Base-by-base conservation (phyloP, 2,797 vertebrate species). In the Pachyuromys duprasi region DNA sequence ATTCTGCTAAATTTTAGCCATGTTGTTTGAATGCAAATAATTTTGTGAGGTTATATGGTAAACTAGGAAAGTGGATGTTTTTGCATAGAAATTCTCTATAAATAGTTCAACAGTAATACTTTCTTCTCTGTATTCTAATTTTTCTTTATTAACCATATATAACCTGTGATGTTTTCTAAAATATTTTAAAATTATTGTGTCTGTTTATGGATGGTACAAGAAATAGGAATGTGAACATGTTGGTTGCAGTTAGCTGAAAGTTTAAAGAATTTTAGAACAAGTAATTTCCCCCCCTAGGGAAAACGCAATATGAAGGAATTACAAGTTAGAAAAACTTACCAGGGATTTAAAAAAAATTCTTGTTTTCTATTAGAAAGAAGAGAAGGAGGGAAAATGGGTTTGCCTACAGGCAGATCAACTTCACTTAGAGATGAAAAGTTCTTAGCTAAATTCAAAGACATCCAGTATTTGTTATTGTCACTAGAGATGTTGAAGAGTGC, bases 351-450 rank as follows among this genome's bases (percentile, higher is more conserved):
- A 17, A 57, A 57, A 57, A 57, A 57, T 26, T n/a, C 8, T 89
- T 93, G 28, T n/a, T 94, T 36, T 39, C 5, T 81, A 4, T 65
- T n/a, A 91, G 60, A 57, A 94, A 94, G 83, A 15, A 67, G 28
- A 31, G 17, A 22, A 45, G 6, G 28, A 95, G 4, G 7, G 80
- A 2, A 94, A 69, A 79, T 75, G 24, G 2, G 15, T 3, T 31
- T 36, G 11, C 20, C 53, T 63, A 22, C 0, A 80, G 53, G 11
- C 8, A 89, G 42, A 55, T 0, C 17, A 72, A 62, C 87, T 81
- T 89, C 55, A 69, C 20, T 70, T 75, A 24, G 57, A 20, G 69
- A 14, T 33, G 69, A 49, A 91, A 89, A 80, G 14, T 14, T 75
- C 12, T 94, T 79, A 91, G 26, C 31, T 28, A 89, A 72, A 74